Evolutionary conservation across 2,797 vertebrate species (phyloP).

Genomic region (Sebastes steindachneri): DNA sequence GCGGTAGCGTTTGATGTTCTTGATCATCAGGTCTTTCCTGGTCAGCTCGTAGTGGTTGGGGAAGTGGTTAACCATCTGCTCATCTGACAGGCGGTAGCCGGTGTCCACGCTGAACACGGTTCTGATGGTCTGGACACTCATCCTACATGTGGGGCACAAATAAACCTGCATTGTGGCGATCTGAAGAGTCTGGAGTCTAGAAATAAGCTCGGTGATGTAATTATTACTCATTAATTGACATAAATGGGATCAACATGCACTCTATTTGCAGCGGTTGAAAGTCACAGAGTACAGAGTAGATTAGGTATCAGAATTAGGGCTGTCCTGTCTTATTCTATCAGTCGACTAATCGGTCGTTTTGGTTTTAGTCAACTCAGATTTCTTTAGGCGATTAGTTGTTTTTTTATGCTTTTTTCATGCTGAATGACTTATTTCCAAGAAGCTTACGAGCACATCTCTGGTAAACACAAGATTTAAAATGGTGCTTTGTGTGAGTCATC

Average conservation of each 20-base stretch:
- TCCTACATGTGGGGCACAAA: slow-evolving; percentile 80
- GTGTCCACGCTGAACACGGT: slow-evolving; percentile 97
- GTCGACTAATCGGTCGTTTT: no score
- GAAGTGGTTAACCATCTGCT: slow-evolving; percentile 98
- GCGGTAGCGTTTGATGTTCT: slow-evolving; percentile 97
- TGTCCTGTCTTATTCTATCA: no score
- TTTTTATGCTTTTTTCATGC: no score
- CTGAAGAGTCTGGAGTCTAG: background rate
- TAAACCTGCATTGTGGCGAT: background rate
- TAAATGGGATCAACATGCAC: background rate
- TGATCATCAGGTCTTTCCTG: slow-evolving; percentile 98
- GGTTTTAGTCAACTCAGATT: no score
- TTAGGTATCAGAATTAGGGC: background rate
- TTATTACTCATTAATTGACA: background rate
- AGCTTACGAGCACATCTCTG: no score
- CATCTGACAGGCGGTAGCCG: slow-evolving; percentile 95
- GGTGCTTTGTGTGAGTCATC: no score
- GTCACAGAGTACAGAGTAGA: background rate
- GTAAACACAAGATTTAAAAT: no score
- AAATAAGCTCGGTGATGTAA: background rate
- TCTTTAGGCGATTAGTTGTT: no score
- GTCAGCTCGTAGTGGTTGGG: slow-evolving; percentile 99
- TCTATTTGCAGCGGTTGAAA: background rate
- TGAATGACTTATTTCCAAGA: no score
- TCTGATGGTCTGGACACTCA: slow-evolving; percentile 98